phyloP scores from a whole-genome alignment of 2,113 vertebrate species.

The Pimephales promelas region DNA sequence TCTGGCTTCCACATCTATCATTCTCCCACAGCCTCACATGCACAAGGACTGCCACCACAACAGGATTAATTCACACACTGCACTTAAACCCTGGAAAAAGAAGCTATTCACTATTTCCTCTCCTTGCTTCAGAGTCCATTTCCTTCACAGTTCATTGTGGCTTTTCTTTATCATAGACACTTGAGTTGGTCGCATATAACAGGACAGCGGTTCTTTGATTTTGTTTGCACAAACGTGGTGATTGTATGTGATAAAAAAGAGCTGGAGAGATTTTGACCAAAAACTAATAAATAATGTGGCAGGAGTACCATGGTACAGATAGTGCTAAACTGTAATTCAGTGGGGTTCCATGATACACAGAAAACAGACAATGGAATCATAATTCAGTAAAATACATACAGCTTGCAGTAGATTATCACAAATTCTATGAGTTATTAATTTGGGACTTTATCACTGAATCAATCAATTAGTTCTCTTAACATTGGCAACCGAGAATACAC shows the following conservation, averaged over 20 bases:
- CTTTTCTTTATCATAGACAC: not conserved
- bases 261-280: not conserved
- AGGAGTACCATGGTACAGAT: not conserved
- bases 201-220: not conserved
- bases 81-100: not conserved
- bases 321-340: not conserved
- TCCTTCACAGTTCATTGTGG: not conserved
- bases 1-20: slow-evolving; percentile 47
- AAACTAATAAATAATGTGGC: not conserved
- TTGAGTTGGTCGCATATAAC: not conserved
- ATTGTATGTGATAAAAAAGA: not conserved
- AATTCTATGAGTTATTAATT: not conserved
- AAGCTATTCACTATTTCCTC: not conserved
- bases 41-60: not conserved
- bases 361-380: not conserved
- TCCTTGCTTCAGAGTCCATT: not conserved
- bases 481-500: not conserved
- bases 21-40: slow-evolving; percentile 28
- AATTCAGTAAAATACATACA: too few relatives aligned
- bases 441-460: not conserved
- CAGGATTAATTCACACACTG: slow-evolving; percentile 11
- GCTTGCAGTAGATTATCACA: not conserved
- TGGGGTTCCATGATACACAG: not conserved
- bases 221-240: not conserved
- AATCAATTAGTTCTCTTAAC: not conserved